Percentiles rank a stretch among this genome's conserved stretches.
phyloP scores from a whole-genome alignment of 1,140 invertebrate genomes.

The Parapsyche elsis region DNA sequence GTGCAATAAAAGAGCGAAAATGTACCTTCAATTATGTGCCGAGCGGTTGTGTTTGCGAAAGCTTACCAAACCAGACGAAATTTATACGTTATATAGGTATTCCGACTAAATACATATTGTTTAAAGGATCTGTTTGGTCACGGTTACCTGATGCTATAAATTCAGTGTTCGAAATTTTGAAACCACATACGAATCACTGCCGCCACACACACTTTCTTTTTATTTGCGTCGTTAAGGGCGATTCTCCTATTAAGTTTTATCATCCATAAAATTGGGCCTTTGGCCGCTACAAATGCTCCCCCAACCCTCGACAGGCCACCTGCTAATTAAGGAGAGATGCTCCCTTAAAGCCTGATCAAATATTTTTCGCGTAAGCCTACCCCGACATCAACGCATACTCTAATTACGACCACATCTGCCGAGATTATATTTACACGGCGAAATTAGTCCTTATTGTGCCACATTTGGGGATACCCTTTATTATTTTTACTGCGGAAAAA shows the following conservation, averaged over 20 bases:
- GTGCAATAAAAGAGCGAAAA: not conserved
- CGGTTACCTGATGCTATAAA: too few species aligned
- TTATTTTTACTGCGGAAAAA: not conserved
- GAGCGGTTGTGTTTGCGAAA: slow-evolving; percentile 29
- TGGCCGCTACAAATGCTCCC: not conserved
- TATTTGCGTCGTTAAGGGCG: not conserved
- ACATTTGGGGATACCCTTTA: not conserved
- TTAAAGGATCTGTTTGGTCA: not conserved
- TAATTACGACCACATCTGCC: slow-evolving; percentile 2
- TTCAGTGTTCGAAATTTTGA: too few species aligned
- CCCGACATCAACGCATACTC: not conserved
- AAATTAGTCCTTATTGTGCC: slow-evolving; percentile 11
- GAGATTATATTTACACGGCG: slow-evolving; percentile 28
- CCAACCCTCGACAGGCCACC: not conserved
- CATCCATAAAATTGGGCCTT: slow-evolving; percentile 22
- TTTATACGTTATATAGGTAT: not conserved
- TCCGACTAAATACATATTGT: not conserved
- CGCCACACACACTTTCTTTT: not conserved
- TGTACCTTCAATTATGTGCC: slow-evolving; percentile 31
- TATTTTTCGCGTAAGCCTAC: slow-evolving; percentile 48
- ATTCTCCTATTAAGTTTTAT: slow-evolving; percentile 23
- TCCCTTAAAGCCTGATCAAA: slow-evolving; percentile 48
- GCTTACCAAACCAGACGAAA: slow-evolving; percentile 14
- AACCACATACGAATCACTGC: not conserved
- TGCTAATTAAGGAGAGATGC: slow-evolving; percentile 50